phyloP scores from a whole-genome alignment of 2,797 vertebrate genomes.

The Hippoglossus hippoglossus region DNA sequence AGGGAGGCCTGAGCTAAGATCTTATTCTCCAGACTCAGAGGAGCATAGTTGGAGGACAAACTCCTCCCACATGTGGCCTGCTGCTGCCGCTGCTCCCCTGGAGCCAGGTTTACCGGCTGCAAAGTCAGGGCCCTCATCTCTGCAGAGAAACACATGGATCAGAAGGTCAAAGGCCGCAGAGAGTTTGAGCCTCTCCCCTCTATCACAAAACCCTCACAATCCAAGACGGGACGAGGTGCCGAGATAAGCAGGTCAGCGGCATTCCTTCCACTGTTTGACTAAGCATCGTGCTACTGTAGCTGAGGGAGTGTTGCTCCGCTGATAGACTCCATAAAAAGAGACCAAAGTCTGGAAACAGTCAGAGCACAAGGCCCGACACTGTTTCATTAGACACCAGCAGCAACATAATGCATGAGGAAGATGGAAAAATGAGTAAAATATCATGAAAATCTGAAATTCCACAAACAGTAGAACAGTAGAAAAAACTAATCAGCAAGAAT shows the following conservation, averaged over 20 bases:
- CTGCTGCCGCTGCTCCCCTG: constrained; percentile 28
- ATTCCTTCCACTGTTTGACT: constrained; percentile 51
- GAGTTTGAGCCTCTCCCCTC: background rate
- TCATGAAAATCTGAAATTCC: background rate
- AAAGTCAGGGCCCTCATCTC: constrained; percentile 70
- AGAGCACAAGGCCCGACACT: too few relatives aligned
- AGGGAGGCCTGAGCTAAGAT: constrained; percentile 65
- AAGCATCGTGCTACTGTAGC: background rate
- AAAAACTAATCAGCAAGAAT: background rate
- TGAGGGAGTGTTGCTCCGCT: constrained; percentile 36
- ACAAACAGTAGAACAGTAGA: background rate
- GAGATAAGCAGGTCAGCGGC: constrained; percentile 28
- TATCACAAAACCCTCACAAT: background rate
- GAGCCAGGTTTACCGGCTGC: constrained; percentile 40
- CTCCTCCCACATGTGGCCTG: constrained; percentile 41
- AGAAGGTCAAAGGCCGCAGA: constrained; percentile 22
- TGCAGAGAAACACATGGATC: constrained; percentile 36
- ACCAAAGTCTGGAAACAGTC: constrained; percentile 50
- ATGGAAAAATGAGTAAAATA: background rate
- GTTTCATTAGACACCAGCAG: background rate
- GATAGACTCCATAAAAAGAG: constrained; percentile 30
- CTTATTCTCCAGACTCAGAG: constrained; percentile 78
- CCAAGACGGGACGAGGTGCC: background rate
- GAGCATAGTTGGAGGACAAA: constrained; percentile 54
- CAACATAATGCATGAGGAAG: background rate